Evolutionary conservation across 2,888 invertebrate genomes (phyloP), one percentile per base, ranked within the genome.

Genomic region (Ischnus inquisitorius): DNA sequence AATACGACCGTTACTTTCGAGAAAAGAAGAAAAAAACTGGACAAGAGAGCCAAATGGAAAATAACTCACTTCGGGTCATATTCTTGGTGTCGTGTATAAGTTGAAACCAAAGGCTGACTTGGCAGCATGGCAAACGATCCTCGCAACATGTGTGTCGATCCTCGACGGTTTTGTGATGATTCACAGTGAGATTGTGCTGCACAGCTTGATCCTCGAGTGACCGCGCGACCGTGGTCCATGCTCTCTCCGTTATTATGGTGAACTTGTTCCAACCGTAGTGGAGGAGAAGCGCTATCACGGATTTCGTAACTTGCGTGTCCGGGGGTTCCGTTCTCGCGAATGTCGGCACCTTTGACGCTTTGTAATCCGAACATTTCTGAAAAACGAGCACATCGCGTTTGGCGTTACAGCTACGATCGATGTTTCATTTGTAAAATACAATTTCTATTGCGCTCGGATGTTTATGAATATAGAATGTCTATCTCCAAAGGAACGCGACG

Each of bases 241-340:
- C 95, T 90, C 97, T 96, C 92, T 98, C 98, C 90, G 97, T 96
- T 65, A 98, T 95, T 84, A 99, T 97, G 25, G 98, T 97, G 94
- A 99, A 99, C 93, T 98, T 98, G 89, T 96, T 96, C 99, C 99
- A 99, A 90, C 97, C 96, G 94, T 98, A 98, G 94, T 98, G 97
- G 79, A 96, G 95, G 90, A 99, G 94, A 82, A 99, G 95, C 0
- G 99, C 97, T 93, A 99, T 96, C 89, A 99, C 97, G 65, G 99
- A 99, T 94, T 98, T 98, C 82, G 98, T 98, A 86, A 99, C 98
- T 96, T 98, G 98, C 57, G 97, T 98, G 91, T 98, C 97, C 54
- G 98, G 98, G 34, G 99, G 98, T 94, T 98, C 98, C 46, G 98
- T 97, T 91, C 99, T 95, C 54, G 98, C 98, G 94, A 99, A 99